Evolutionary conservation across 2,797 vertebrate species (phyloP).

Genomic region (Pyrocephalus nanus): DNA sequence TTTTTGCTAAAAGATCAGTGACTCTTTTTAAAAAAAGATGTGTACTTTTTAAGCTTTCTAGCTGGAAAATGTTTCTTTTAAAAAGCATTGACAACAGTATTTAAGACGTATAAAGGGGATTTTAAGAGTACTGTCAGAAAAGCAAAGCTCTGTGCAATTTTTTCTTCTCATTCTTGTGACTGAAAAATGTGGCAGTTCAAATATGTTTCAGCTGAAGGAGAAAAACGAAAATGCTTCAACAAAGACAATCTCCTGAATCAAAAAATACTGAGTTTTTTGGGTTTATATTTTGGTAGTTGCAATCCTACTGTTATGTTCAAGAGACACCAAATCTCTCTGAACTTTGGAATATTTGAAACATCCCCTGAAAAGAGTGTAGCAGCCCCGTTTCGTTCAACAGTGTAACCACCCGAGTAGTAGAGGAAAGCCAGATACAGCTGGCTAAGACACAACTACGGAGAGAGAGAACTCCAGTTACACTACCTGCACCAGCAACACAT

Average conservation of each 20-base stretch:
- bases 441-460: neutral
- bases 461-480: neutral
- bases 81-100: neutral
- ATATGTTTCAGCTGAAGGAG: neutral
- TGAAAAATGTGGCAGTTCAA: conserved; percentile 1
- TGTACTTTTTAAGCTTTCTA: neutral
- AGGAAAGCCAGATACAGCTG: neutral
- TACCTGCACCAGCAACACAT: rapidly evolving
- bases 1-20: neutral
- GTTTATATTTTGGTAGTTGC: neutral
- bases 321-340: neutral
- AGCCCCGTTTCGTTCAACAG: rapidly evolving
- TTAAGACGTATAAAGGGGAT: neutral
- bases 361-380: neutral
- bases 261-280: neutral
- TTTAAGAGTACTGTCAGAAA: neutral
- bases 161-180: neutral
- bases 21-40: neutral
- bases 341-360: neutral
- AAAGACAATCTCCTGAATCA: neutral
- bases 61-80: neutral
- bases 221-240: neutral
- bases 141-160: neutral
- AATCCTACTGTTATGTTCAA: neutral
- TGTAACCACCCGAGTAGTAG: neutral